Conservation (phyloP, 2,113 vertebrate genomes). For the Arenaria interpres region DNA sequence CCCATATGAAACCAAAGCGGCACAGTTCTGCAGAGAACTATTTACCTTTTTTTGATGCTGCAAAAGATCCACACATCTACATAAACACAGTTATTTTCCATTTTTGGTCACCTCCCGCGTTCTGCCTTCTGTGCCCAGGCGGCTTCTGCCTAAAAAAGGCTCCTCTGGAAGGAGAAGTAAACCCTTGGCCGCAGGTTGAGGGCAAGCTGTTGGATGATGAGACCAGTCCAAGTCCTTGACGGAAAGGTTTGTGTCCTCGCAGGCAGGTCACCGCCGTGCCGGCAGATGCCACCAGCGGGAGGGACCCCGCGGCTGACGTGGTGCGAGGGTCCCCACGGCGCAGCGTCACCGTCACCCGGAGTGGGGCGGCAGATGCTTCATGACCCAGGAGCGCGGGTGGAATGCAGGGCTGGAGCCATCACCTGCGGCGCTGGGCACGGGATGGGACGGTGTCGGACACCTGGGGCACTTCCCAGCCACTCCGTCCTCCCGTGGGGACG, state of each 20-base stretch:
- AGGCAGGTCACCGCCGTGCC: not conserved
- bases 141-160: not conserved
- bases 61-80: not conserved
- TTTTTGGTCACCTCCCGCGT: not conserved
- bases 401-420: fast-evolving
- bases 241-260: too few species aligned
- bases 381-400: not conserved
- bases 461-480: not conserved
- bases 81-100: not conserved
- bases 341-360: fast-evolving
- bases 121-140: not conserved
- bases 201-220: not conserved
- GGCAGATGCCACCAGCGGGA: not conserved
- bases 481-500: fast-evolving
- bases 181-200: fast-evolving
- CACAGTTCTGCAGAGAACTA: not conserved
- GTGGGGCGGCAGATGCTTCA: not conserved
- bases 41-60: not conserved
- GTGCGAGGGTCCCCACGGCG: fast-evolving
- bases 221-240: not conserved
- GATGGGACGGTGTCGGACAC: fast-evolving
- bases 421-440: fast-evolving
- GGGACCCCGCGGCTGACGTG: not conserved
- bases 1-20: not conserved
- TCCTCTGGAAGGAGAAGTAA: not conserved